Percentiles rank a stretch among this genome's conserved stretches.
Evolutionary conservation across 2,888 invertebrate genomes (phyloP).

Genomic region (Noctua comes): DNA sequence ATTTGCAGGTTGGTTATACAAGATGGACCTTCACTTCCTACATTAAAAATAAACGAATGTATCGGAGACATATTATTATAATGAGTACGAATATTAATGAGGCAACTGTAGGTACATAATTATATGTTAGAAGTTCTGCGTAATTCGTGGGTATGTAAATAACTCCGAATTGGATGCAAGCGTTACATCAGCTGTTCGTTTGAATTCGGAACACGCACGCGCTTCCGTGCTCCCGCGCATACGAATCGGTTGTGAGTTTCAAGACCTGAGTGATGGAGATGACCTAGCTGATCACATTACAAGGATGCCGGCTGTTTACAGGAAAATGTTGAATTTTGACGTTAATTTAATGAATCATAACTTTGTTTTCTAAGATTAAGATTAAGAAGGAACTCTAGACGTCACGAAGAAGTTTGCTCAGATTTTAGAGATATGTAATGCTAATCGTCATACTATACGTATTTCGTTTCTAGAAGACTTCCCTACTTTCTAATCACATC

Average conservation of each 20-base stretch:
- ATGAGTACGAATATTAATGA: slow-evolving; percentile 59
- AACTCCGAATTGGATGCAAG: slow-evolving; percentile 55
- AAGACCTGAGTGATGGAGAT: slow-evolving; percentile 68
- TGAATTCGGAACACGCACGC: slow-evolving; percentile 70
- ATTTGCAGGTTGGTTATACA: slow-evolving; percentile 25
- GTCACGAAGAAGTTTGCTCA: slow-evolving; percentile 15
- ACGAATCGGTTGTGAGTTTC: slow-evolving; percentile 69
- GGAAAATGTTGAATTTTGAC: slow-evolving; percentile 46
- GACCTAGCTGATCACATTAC: slow-evolving; percentile 73
- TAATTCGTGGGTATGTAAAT: slow-evolving; percentile 65
- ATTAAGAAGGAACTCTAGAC: slow-evolving; percentile 17
- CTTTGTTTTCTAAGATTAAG: slow-evolving; percentile 42
- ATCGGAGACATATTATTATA: slow-evolving; percentile 26
- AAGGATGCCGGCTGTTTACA: slow-evolving; percentile 54
- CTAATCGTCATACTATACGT: background rate
- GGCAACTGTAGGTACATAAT: slow-evolving; percentile 48
- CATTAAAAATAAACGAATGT: slow-evolving; percentile 39
- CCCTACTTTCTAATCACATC: slow-evolving; percentile 55
- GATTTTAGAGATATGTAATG: slow-evolving; percentile 25
- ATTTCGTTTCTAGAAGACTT: slow-evolving; percentile 20
- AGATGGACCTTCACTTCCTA: slow-evolving; percentile 49
- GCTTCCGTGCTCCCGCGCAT: slow-evolving; percentile 77
- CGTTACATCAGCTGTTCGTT: slow-evolving; percentile 74
- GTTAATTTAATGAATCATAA: slow-evolving; percentile 29
- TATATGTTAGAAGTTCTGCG: slow-evolving; percentile 50